Conservation (phyloP, 1,140 invertebrate genomes). For the Temnothorax longispinosus region DNA sequence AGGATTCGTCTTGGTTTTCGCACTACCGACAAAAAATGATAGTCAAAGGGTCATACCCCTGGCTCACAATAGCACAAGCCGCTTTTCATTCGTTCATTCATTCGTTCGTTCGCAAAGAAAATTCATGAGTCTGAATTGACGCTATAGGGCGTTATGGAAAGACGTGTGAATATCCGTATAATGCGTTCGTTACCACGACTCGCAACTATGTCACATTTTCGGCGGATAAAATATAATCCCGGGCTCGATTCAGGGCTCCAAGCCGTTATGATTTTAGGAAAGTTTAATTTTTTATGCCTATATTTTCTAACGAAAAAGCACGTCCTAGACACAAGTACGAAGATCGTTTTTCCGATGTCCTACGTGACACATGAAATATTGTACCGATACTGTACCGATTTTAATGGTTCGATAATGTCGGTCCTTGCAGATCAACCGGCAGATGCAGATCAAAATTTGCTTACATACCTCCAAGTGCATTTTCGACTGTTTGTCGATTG, state of each 20-base stretch:
- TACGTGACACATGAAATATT: slow-evolving; percentile 1
- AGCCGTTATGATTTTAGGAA: not conserved
- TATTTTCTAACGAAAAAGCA: not conserved
- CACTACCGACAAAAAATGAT: slow-evolving; percentile 23
- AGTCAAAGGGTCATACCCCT: slow-evolving; percentile 44
- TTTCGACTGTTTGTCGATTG: not conserved
- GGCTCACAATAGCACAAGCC: slow-evolving; percentile 53
- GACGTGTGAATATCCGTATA: slow-evolving; percentile 28
- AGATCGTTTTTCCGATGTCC: not conserved
- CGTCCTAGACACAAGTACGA: not conserved
- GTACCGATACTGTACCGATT: not conserved
- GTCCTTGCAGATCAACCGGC: not conserved
- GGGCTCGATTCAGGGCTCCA: not conserved
- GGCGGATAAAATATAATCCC: slow-evolving; percentile 19
- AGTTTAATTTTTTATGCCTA: not conserved
- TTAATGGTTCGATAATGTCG: not conserved
- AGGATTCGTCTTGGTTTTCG: slow-evolving; percentile 36
- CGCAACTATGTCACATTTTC: slow-evolving; percentile 16
- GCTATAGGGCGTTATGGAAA: not conserved
- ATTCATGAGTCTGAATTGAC: slow-evolving; percentile 44
- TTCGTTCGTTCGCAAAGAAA: slow-evolving; percentile 48
- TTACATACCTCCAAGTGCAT: not conserved
- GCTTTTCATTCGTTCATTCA: slow-evolving; percentile 36
- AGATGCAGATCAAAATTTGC: not conserved
- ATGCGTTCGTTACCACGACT: not conserved